Evolutionary conservation across 2,888 invertebrate genomes (phyloP).

Genomic region (Pseudoips prasinana): DNA sequence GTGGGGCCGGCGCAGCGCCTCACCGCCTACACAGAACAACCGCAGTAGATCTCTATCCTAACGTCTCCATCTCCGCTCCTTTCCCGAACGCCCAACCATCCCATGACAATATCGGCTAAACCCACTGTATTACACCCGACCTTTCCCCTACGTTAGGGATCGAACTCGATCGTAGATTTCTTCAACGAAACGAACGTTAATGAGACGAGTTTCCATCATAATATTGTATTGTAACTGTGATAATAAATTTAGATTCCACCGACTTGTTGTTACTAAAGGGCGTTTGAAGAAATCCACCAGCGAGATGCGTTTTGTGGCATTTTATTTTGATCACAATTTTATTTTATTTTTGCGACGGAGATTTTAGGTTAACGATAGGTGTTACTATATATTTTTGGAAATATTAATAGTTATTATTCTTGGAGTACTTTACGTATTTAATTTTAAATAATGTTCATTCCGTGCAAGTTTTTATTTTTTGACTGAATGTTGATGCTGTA

Average conservation of each 20-base stretch:
- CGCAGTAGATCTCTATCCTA: slow-evolving; percentile 42
- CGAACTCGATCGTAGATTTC: slow-evolving; percentile 73
- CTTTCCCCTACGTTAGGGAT: slow-evolving; percentile 34
- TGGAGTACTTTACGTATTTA: slow-evolving; percentile 75
- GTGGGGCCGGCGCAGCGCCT: slow-evolving; percentile 70
- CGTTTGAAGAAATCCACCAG: slow-evolving; percentile 73
- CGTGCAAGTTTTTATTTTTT: slow-evolving; percentile 67
- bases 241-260: slow-evolving; percentile 79
- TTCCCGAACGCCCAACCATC: slow-evolving; percentile 15
- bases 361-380: slow-evolving; percentile 54
- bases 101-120: slow-evolving; percentile 46
- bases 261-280: slow-evolving; percentile 63
- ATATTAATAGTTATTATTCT: slow-evolving; percentile 62
- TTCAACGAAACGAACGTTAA: slow-evolving; percentile 67
- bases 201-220: slow-evolving; percentile 67
- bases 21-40: slow-evolving; percentile 59
- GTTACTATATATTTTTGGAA: slow-evolving; percentile 58
- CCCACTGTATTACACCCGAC: slow-evolving; percentile 29
- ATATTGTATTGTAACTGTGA: slow-evolving; percentile 79
- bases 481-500: slow-evolving; percentile 71
- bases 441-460: slow-evolving; percentile 75
- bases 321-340: slow-evolving; percentile 70
- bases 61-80: slow-evolving; percentile 36
- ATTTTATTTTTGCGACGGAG: slow-evolving; percentile 69
- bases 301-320: slow-evolving; percentile 56